phyloP scores from a whole-genome alignment of 2,113 vertebrate species.

The Sylvicapra grimmia region DNA sequence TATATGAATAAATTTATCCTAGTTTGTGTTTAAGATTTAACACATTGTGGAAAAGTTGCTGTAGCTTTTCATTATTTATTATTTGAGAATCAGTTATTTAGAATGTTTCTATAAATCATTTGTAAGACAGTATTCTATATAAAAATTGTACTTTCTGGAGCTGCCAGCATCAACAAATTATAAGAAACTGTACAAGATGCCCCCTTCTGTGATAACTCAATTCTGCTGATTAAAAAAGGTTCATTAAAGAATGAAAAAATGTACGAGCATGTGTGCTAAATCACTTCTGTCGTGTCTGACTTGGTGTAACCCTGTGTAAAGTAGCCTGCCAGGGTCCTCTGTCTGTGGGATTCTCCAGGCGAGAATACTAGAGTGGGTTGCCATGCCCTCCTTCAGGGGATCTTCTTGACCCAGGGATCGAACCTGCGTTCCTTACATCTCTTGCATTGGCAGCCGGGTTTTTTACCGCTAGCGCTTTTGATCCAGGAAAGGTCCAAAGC shows the following conservation, averaged over 20 bases:
- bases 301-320: not conserved
- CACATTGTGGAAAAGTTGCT: not conserved
- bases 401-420: not conserved
- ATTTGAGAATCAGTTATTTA: slow-evolving; percentile 9
- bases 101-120: slow-evolving; percentile 1
- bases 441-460: not conserved
- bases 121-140: not conserved
- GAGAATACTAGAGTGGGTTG: not conserved
- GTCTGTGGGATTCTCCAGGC: not conserved
- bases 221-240: not conserved
- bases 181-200: not conserved
- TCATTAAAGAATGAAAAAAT: not conserved
- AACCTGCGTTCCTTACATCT: not conserved
- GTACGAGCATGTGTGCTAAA: rapidly evolving
- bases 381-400: not conserved
- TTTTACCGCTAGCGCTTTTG: not conserved
- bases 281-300: not conserved
- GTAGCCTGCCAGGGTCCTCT: not conserved
- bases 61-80: slow-evolving; percentile 18
- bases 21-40: not conserved
- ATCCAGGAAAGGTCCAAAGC: not conserved
- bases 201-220: not conserved
- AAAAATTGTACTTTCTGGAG: not conserved
- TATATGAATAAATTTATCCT: not conserved
- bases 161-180: slow-evolving; percentile 11